Evolutionary conservation across 2,888 invertebrate genomes (phyloP), one percentile per base, ranked within the genome.

Genomic region (Caenorhabditis sinica): DNA sequence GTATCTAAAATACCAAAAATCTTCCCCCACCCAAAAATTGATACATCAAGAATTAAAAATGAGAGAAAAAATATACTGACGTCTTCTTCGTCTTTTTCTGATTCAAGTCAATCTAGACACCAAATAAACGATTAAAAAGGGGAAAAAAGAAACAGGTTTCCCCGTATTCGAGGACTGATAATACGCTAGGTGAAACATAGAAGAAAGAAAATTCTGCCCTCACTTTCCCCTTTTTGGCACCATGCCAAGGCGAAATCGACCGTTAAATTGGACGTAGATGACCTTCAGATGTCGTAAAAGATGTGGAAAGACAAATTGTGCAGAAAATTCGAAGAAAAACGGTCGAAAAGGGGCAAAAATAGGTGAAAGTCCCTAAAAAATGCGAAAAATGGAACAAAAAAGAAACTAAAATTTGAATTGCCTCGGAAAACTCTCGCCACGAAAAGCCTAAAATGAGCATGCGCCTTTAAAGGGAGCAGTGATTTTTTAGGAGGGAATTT

Each of bases 71-170:
- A 56, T 25, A 56, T 8, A 25, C 15, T 23, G 51, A 51, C 51
- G 51, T 49, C n/a, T 49, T 49, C 43, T 63, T 43, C n/a, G n/a
- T n/a, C n/a, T 5, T 11, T 8, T 17, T 49, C 23, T 49, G 11
- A n/a, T n/a, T n/a, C n/a, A n/a, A n/a, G n/a, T n/a, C n/a, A n/a
- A n/a, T n/a, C n/a, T 25, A 28, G 28, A 15, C 65, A 43, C 15
- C 11, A 43, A 5, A 49, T 23, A 33, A 23, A 36, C 51, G 68
- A 69, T 69, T 36, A 36, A 25, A 61, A n/a, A 36, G 33, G 33
- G 40, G 61, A 33, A 11, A 30, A 30, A 36, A 60, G 45, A 60
- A 73, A 73, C 73, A 30, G 73, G 73, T 73, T 73, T 73, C 13
- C 49, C 15, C 17, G 23, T 28, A 33, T 33, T 25, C 15, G 49